Conservation (phyloP, 2,113 vertebrate genomes). For the Gymnobelideus leadbeateri region DNA sequence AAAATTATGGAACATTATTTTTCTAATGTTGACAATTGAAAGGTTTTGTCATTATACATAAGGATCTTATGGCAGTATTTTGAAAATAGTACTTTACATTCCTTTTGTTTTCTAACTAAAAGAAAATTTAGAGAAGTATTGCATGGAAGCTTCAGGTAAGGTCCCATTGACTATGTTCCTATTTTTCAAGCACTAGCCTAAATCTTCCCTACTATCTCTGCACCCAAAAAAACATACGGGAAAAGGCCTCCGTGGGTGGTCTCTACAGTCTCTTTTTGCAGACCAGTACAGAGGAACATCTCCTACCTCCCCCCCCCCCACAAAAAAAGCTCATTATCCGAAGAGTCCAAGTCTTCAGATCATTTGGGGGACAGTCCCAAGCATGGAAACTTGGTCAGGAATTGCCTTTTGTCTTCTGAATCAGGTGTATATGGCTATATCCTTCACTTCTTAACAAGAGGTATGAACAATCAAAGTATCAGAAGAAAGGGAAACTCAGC, state of each 20-base stretch:
- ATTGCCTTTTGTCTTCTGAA: background rate
- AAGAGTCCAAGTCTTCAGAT: background rate
- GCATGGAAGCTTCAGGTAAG: background rate
- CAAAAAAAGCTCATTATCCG: background rate
- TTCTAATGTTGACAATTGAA: conserved; percentile 42
- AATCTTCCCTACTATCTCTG: background rate
- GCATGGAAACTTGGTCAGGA: background rate
- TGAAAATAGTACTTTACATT: conserved; percentile 11
- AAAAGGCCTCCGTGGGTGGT: background rate
- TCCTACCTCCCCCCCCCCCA: too few species aligned
- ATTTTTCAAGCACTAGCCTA: background rate
- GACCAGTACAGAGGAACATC: background rate
- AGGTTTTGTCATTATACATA: conserved; percentile 4
- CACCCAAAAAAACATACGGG: background rate
- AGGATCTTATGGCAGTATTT: conserved; percentile 25
- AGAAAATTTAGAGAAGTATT: background rate
- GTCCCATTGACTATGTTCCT: background rate
- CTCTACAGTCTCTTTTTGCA: background rate
- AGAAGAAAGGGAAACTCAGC: background rate
- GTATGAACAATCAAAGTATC: background rate
- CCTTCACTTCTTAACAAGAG: background rate
- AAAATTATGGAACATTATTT: conserved; percentile 33
- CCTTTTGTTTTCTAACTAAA: conserved; percentile 49
- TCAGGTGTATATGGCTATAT: background rate
- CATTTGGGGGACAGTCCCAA: background rate